These are phyloP conservation scores for Sarcophaga peregrina DNA, from an alignment of 1,140 invertebrate genomes.

Conservation along the genomic window DNA sequence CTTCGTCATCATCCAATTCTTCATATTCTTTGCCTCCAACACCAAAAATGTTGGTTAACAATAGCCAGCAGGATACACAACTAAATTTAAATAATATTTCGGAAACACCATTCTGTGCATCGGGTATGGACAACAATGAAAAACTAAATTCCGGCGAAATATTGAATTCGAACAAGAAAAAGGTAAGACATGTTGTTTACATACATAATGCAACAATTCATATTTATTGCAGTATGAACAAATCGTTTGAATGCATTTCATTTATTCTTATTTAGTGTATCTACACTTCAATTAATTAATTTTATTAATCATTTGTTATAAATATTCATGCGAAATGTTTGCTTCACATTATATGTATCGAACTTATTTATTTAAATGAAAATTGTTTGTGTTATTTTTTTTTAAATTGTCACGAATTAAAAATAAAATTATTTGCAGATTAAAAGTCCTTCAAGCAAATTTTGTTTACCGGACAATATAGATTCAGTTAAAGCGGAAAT, in stretches of 20 bases:
- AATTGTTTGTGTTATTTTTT: background rate
- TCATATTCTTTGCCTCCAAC: slow-evolving; percentile 61
- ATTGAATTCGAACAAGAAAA: slow-evolving; percentile 23
- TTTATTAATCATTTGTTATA: too few species aligned
- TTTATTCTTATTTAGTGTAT: too few species aligned
- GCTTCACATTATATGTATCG: background rate
- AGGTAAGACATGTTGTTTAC: slow-evolving; percentile 3
- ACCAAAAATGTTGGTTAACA: slow-evolving; percentile 47
- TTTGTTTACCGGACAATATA: background rate
- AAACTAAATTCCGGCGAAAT: background rate
- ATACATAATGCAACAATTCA: too few species aligned
- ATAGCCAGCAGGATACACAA: background rate
- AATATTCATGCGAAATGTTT: too few species aligned
- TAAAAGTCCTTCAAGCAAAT: background rate
- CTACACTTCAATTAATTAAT: too few species aligned
- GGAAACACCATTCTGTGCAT: background rate
- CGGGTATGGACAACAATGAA: background rate
- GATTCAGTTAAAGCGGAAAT: background rate
- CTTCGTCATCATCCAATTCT: slow-evolving; percentile 62
- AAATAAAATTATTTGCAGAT: background rate
- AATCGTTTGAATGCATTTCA: too few species aligned
- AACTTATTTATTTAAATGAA: background rate
- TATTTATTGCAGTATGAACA: too few species aligned
- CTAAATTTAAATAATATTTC: background rate
- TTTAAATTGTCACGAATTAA: too few species aligned